Conservation (phyloP, 2,113 vertebrate genomes). For the Progne subis region DNA sequence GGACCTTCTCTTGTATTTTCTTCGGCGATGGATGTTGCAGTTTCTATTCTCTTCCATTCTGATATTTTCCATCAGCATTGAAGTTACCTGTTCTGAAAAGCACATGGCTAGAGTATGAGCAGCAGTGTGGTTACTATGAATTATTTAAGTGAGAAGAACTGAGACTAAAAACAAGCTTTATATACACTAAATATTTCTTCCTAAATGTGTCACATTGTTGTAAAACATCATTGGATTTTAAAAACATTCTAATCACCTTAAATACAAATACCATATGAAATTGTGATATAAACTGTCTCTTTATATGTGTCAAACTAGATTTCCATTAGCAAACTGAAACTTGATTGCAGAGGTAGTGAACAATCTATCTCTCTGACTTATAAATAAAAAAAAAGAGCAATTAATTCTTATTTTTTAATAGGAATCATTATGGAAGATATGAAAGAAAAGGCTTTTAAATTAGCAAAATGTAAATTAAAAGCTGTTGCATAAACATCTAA, state of each 20-base stretch:
- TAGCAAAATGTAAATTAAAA: neutral
- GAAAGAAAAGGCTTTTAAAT: conserved; percentile 33
- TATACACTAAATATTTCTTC: neutral
- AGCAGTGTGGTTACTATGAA: neutral
- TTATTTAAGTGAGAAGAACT: neutral
- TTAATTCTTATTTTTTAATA: neutral
- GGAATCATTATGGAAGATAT: neutral
- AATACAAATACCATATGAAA: neutral
- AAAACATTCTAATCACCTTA: neutral
- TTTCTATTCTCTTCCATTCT: neutral
- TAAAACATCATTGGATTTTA: neutral
- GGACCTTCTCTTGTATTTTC: neutral
- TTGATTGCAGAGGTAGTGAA: neutral
- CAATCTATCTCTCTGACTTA: neutral
- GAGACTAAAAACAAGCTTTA: neutral
- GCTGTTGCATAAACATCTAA: conserved; percentile 45
- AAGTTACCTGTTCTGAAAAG: neutral
- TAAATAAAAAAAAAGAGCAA: neutral
- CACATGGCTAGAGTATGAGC: neutral
- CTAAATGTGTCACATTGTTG: neutral
- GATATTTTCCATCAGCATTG: neutral
- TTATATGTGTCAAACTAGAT: neutral
- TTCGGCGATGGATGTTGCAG: neutral
- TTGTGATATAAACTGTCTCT: neutral
- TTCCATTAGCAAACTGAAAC: neutral